Conservation (phyloP, 2,113 vertebrate genomes). For the Spea bombifrons region DNA sequence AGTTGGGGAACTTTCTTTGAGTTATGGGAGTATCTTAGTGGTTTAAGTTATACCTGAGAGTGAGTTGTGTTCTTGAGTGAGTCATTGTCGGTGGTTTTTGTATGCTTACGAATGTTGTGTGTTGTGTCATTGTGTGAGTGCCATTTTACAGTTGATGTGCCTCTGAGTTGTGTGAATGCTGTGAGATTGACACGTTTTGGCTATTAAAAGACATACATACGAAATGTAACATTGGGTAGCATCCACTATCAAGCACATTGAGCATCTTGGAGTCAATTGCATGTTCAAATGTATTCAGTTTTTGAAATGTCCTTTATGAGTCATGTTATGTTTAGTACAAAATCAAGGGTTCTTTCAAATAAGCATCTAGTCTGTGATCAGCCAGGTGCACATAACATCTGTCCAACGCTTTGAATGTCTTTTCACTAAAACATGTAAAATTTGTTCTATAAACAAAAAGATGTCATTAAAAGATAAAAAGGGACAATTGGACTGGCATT, state of each 20-base stretch:
- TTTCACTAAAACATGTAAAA: background rate
- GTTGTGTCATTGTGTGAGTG: too few species aligned
- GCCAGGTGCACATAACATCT: background rate
- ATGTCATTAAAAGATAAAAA: background rate
- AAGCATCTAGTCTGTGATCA: background rate
- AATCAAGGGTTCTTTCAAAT: background rate
- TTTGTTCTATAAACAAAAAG: background rate
- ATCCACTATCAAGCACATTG: background rate
- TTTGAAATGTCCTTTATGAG: background rate
- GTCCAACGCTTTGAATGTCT: background rate
- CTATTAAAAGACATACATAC: background rate
- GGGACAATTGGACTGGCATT: background rate
- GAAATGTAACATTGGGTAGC: background rate
- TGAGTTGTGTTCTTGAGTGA: too few species aligned
- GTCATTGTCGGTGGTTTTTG: too few species aligned
- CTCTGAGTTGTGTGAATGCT: too few species aligned
- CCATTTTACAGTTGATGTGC: too few species aligned
- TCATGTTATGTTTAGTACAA: background rate
- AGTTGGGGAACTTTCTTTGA: too few species aligned
- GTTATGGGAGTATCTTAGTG: too few species aligned
- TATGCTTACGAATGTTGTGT: too few species aligned
- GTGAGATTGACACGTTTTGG: background rate
- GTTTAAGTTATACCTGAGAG: too few species aligned
- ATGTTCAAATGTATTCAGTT: background rate
- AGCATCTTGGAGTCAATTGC: background rate